Evolutionary conservation across 2,797 vertebrate species (phyloP).

Genomic region (Lagorchestes hirsutus): DNA sequence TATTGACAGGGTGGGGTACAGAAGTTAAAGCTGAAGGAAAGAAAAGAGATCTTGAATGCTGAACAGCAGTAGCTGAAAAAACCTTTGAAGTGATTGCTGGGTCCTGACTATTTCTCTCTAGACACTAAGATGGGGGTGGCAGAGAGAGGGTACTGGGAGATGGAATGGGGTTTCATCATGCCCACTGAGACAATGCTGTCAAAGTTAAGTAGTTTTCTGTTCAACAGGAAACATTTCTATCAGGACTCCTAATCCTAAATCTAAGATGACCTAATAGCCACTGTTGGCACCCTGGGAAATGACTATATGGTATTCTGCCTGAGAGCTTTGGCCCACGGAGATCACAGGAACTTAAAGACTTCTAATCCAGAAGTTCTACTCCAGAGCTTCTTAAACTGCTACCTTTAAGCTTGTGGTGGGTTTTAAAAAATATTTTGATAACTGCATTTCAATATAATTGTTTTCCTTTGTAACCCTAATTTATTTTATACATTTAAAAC

Average conservation of each 20-base stretch:
- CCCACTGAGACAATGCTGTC: background rate
- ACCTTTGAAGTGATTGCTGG: constrained; percentile 32
- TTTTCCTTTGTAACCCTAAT: background rate
- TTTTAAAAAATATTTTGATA: background rate
- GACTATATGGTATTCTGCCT: background rate
- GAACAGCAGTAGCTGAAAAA: constrained; percentile 23
- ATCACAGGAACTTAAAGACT: too few relatives aligned
- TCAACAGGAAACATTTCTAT: background rate
- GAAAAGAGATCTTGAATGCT: background rate
- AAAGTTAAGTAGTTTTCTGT: background rate
- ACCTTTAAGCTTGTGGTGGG: background rate
- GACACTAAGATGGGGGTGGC: background rate
- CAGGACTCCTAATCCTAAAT: background rate
- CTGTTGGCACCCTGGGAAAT: background rate
- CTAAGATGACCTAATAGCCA: background rate
- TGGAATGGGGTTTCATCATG: background rate
- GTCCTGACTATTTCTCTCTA: constrained; percentile 24
- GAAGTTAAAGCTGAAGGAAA: constrained; percentile 15
- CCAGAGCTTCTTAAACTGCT: background rate
- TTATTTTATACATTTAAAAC: background rate
- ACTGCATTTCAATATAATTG: background rate
- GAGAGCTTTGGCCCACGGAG: background rate
- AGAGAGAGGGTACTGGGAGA: too few relatives aligned
- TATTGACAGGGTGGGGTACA: constrained; percentile 2
- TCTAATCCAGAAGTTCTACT: background rate